These are phyloP conservation scores for Acanthosepion pharaonis DNA, from an alignment of 2,888 invertebrate species.

Conservation along the genomic window DNA sequence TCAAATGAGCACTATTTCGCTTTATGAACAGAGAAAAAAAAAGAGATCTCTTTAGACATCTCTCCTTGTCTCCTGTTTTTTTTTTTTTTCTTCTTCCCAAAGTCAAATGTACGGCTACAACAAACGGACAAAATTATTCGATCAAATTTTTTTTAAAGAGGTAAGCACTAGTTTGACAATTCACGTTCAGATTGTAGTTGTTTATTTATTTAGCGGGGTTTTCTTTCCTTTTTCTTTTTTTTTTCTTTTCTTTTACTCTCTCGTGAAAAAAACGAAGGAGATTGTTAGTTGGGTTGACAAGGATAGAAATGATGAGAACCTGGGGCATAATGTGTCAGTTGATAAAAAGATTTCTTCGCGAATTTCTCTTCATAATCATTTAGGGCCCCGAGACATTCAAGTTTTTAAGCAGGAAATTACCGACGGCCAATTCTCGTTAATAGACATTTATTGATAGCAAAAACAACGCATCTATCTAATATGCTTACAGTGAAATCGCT, in stretches of 20 bases:
- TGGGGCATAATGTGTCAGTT: neutral
- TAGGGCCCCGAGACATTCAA: neutral
- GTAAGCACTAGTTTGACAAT: neutral
- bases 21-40: too few species aligned
- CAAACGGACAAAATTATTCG: neutral
- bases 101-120: neutral
- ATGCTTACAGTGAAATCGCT: too few species aligned
- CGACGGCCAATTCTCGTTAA: neutral
- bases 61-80: too few species aligned
- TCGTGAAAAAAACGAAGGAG: neutral
- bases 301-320: neutral
- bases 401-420: neutral
- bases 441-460: conserved; percentile 4
- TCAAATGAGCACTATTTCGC: too few species aligned
- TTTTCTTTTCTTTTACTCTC: neutral
- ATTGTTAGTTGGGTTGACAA: neutral
- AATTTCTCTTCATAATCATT: neutral
- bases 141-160: neutral
- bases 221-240: neutral
- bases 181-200: neutral
- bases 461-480: neutral
- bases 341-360: neutral
- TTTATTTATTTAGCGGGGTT: neutral
- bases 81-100: too few species aligned
- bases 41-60: too few species aligned